These are phyloP conservation scores for Kryptolebias ocellatus DNA, from an alignment of 2,797 vertebrate genomes.

Conservation along the genomic window DNA sequence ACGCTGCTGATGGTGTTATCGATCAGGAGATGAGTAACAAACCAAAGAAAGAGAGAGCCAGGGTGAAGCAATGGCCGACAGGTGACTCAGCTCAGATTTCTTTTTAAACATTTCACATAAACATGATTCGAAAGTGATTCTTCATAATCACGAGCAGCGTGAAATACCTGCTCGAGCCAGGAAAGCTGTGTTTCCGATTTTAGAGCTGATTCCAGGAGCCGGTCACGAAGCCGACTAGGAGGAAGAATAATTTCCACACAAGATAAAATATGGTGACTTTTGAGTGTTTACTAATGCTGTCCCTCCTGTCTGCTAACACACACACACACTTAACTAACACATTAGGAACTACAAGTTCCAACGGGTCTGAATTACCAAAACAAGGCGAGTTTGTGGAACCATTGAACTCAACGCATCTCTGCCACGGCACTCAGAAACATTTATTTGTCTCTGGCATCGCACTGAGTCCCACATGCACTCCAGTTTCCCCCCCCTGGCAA, in stretches of 20 bases:
- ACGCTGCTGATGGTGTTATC: conserved; percentile 14
- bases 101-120: background rate
- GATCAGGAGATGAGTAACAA: conserved; percentile 6
- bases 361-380: conserved; percentile 7
- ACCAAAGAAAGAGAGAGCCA: background rate
- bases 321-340: conserved; percentile 1
- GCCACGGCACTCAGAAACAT: background rate
- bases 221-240: no score
- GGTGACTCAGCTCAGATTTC: background rate
- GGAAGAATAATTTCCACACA: conserved; percentile 13
- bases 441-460: conserved; percentile 14
- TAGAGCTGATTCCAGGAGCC: no score
- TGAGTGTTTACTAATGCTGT: conserved; percentile 57
- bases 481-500: conserved; percentile 30
- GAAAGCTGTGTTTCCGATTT: background rate
- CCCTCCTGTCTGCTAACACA: conserved; percentile 57
- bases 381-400: conserved; percentile 14
- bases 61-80: background rate
- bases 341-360: conserved; percentile 24
- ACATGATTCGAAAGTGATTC: background rate
- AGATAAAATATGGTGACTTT: conserved; percentile 37
- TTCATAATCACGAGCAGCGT: background rate
- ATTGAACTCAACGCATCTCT: conserved; percentile 22
- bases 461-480: background rate
- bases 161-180: background rate